Percentiles rank a stretch among this genome's conserved stretches.
These are phyloP conservation scores for Eupithecia abbreviata DNA, from an alignment of 2,888 invertebrate species.

Conservation along the genomic window DNA sequence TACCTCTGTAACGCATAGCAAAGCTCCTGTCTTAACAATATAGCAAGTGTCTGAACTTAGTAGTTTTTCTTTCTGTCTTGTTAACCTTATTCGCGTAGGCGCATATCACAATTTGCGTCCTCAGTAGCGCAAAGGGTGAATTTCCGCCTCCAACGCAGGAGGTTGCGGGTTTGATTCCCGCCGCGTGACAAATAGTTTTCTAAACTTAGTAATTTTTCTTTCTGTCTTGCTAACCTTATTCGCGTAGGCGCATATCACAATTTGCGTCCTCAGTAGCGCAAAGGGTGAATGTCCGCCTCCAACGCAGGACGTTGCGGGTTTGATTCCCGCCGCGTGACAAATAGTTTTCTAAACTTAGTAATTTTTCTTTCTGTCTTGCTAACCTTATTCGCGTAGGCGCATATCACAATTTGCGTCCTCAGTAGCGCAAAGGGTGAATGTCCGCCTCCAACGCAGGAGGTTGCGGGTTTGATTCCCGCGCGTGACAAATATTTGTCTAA, in stretches of 20 bases:
- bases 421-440: neutral
- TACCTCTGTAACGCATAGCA: slow-evolving; percentile 16
- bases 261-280: neutral
- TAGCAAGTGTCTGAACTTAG: slow-evolving; percentile 26
- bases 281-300: neutral
- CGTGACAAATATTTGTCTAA: slow-evolving; percentile 5
- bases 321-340: neutral
- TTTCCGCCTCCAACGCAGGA: neutral
- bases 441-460: neutral
- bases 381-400: neutral
- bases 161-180: neutral
- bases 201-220: slow-evolving; percentile 13
- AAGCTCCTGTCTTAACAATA: slow-evolving; percentile 33
- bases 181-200: neutral
- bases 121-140: neutral
- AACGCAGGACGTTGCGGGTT: neutral
- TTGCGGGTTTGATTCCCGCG: neutral
- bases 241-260: neutral
- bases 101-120: neutral
- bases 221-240: neutral
- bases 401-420: neutral
- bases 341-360: slow-evolving; percentile 12
- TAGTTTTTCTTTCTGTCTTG: slow-evolving; percentile 10
- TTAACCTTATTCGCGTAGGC: neutral
- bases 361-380: slow-evolving; percentile 10